Conservation (phyloP, 2,797 vertebrate genomes). For the Syngnathus acus region DNA sequence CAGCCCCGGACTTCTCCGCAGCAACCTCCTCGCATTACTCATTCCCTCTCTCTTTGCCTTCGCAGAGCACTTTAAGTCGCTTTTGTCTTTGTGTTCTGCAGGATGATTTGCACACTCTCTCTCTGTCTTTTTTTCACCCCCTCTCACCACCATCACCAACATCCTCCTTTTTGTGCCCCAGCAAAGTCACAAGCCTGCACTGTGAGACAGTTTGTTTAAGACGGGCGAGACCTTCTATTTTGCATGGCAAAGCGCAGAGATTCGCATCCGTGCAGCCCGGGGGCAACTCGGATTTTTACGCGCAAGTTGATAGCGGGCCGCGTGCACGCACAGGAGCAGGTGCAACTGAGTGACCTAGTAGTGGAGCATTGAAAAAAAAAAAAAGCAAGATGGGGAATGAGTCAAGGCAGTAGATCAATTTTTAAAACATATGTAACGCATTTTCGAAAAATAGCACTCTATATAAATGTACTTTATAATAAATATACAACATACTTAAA, state of each 20-base stretch:
- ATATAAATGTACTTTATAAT: neutral
- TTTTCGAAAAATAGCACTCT: neutral
- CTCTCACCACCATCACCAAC: neutral
- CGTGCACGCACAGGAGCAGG: conserved; percentile 11
- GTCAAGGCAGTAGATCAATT: neutral
- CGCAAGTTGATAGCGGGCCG: conserved; percentile 3
- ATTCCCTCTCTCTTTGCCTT: conserved; percentile 40
- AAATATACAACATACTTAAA: neutral
- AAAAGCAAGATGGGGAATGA: neutral
- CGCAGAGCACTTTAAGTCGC: conserved; percentile 46
- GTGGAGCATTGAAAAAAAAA: conserved; percentile 4
- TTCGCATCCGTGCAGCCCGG: neutral
- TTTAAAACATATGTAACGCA: neutral
- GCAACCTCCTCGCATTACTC: conserved; percentile 55
- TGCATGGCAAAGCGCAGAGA: conserved; percentile 12
- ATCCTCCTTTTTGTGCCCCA: conserved; percentile 24
- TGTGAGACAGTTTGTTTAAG: conserved; percentile 29
- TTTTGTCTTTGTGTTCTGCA: conserved; percentile 63
- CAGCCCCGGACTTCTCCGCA: conserved; percentile 44
- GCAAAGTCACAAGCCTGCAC: conserved; percentile 52
- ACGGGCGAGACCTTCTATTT: conserved; percentile 23
- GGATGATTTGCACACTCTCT: conserved; percentile 47
- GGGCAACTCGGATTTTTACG: conserved; percentile 6
- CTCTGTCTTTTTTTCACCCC: neutral
- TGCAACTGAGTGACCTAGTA: conserved; percentile 1